These are phyloP conservation scores for Octonoba sinensis DNA, from an alignment of 2,888 invertebrate genomes.

Conservation along the genomic window DNA sequence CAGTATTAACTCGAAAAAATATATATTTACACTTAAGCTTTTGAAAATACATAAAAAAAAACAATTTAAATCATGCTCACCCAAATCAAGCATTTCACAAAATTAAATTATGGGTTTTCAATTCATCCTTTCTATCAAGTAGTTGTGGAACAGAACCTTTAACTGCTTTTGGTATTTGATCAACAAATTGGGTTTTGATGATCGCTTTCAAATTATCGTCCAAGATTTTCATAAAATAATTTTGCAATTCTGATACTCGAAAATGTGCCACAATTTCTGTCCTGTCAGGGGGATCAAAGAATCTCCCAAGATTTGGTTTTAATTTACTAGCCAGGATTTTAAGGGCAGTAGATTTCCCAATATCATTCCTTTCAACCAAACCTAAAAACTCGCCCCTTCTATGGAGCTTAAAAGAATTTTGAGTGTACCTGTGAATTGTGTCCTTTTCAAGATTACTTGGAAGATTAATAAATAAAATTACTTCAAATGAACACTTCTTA, in stretches of 20 bases:
- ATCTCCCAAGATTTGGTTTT: constrained; percentile 98
- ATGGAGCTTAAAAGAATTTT: constrained; percentile 98
- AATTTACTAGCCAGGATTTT: constrained; percentile 99
- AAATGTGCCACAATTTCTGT: constrained; percentile 97
- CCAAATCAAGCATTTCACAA: too few species aligned
- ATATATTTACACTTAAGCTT: too few species aligned
- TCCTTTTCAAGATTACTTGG: constrained; percentile 98
- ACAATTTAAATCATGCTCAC: constrained; percentile 91
- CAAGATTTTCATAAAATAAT: constrained; percentile 97
- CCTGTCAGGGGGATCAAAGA: constrained; percentile 97
- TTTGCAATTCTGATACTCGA: constrained; percentile 97
- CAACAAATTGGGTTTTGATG: constrained; percentile 99
- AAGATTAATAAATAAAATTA: constrained; percentile 97
- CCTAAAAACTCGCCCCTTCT: constrained; percentile 98
- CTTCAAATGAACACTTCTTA: constrained; percentile 99
- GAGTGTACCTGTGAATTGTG: constrained; percentile 98
- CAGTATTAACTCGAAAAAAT: too few species aligned
- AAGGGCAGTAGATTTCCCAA: constrained; percentile 98
- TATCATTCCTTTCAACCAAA: constrained; percentile 98
- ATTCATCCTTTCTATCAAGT: constrained; percentile 92
- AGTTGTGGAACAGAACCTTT: constrained; percentile 89
- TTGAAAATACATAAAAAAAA: constrained; percentile 89
- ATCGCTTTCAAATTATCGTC: constrained; percentile 98
- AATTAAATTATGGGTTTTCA: constrained; percentile 83
- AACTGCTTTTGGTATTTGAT: constrained; percentile 98